Conservation (phyloP, 2,797 vertebrate genomes). For the Buceros bicornis region DNA sequence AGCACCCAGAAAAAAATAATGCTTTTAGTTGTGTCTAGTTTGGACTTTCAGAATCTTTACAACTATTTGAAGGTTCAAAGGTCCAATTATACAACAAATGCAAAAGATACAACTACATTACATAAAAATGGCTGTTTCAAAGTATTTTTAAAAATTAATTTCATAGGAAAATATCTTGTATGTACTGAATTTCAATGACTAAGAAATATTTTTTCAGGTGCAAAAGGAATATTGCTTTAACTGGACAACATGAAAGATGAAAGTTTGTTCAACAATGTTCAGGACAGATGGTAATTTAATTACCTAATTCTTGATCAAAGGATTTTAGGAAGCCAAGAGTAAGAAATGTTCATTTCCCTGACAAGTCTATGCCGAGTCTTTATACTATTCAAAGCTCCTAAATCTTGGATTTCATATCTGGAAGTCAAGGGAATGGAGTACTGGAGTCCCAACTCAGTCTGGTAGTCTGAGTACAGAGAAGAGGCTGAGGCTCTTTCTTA, state of each 20-base stretch:
- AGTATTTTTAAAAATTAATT: not conserved
- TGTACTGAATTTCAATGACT: not conserved
- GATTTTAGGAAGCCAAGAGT: slow-evolving; percentile 19
- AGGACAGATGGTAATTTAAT: not conserved
- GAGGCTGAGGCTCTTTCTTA: not conserved
- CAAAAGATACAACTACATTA: not conserved
- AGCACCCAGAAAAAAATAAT: slow-evolving; percentile 36
- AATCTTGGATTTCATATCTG: not conserved
- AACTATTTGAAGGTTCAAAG: slow-evolving; percentile 17
- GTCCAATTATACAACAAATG: not conserved
- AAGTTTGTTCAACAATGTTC: not conserved
- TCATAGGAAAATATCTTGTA: not conserved
- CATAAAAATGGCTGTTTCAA: not conserved
- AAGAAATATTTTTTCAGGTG: slow-evolving; percentile 60
- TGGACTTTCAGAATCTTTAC: slow-evolving; percentile 20
- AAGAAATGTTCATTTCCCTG: not conserved
- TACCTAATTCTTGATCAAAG: slow-evolving; percentile 43
- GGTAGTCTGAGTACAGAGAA: not conserved
- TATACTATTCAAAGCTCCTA: not conserved
- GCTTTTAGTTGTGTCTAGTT: not conserved
- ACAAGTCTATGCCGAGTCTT: not conserved
- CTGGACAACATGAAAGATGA: slow-evolving; percentile 3
- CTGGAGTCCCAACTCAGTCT: not conserved
- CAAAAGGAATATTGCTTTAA: slow-evolving; percentile 19
- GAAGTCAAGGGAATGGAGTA: not conserved